Conservation (phyloP, 2,113 vertebrate species). For the Grantiella picta region DNA sequence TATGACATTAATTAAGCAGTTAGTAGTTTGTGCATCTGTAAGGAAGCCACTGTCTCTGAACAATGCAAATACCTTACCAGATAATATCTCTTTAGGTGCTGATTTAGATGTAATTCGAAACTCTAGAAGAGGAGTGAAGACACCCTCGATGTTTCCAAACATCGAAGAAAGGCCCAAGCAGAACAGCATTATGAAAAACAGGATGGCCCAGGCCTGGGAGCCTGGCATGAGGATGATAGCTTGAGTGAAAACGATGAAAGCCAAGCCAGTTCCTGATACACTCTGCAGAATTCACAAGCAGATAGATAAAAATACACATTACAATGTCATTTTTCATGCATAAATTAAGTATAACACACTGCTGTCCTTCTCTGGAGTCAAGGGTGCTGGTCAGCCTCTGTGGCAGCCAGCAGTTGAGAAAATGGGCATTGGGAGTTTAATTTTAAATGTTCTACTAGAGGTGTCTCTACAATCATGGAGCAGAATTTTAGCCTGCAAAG, state of each 20-base stretch:
- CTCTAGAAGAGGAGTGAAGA: conserved; percentile 83
- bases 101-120: conserved; percentile 69
- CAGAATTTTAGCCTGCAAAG: not conserved
- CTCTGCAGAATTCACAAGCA: conserved; percentile 70
- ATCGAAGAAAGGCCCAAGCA: conserved; percentile 89
- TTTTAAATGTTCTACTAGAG: not conserved
- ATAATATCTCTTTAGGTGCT: conserved; percentile 77
- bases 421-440: not conserved
- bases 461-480: not conserved
- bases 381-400: not conserved
- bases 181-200: conserved; percentile 94
- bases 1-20: not conserved
- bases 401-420: not conserved
- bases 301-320: not conserved
- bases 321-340: not conserved
- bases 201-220: conserved; percentile 84
- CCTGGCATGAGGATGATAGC: conserved; percentile 85
- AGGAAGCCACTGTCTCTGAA: not conserved
- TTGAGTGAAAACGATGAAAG: conserved; percentile 89
- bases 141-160: conserved; percentile 88
- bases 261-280: conserved; percentile 87
- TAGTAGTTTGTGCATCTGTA: not conserved
- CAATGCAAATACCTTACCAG: conserved; percentile 74
- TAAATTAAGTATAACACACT: not conserved
- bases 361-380: not conserved